These are phyloP conservation scores for Petrolisthes manimaculis DNA, from an alignment of 2,888 invertebrate species.

Conservation along the genomic window DNA sequence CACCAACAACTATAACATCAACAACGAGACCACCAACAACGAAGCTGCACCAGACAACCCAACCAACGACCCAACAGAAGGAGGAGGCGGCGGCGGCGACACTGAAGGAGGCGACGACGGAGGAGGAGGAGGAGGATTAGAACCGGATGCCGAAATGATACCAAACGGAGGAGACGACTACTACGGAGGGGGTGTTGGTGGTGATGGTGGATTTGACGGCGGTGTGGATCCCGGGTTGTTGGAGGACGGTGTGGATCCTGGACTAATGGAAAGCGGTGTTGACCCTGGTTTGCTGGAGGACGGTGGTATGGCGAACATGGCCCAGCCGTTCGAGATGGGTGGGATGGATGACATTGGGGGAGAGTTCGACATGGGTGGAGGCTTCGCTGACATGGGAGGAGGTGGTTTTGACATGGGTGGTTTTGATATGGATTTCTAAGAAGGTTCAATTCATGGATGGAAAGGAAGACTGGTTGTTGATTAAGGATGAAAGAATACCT, in stretches of 20 bases:
- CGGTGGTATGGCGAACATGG: constrained; percentile 31
- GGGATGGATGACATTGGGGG: constrained; percentile 32
- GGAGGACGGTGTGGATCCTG: not conserved
- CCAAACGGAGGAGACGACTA: not conserved
- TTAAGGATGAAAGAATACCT: not conserved
- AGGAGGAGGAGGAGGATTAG: not conserved
- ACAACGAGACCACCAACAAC: constrained; percentile 25
- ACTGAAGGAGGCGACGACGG: not conserved
- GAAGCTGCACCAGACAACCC: not conserved
- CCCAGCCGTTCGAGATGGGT: constrained; percentile 34
- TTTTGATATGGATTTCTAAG: not conserved
- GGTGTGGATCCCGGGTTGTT: not conserved
- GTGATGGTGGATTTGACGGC: not conserved
- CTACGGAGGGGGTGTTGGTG: not conserved
- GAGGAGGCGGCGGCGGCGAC: not conserved
- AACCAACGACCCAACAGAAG: not conserved
- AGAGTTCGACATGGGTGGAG: constrained; percentile 35
- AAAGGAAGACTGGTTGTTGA: too few species aligned
- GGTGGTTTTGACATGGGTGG: constrained; percentile 28
- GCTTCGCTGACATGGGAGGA: constrained; percentile 21
- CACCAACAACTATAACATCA: constrained; percentile 37
- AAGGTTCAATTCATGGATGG: not conserved
- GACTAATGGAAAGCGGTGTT: not conserved
- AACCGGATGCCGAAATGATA: constrained; percentile 31
- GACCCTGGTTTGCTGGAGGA: constrained; percentile 34